Percentiles rank a stretch among this genome's conserved stretches.
phyloP scores from a whole-genome alignment of 1,140 invertebrate genomes.

The Plutomurus gul region DNA sequence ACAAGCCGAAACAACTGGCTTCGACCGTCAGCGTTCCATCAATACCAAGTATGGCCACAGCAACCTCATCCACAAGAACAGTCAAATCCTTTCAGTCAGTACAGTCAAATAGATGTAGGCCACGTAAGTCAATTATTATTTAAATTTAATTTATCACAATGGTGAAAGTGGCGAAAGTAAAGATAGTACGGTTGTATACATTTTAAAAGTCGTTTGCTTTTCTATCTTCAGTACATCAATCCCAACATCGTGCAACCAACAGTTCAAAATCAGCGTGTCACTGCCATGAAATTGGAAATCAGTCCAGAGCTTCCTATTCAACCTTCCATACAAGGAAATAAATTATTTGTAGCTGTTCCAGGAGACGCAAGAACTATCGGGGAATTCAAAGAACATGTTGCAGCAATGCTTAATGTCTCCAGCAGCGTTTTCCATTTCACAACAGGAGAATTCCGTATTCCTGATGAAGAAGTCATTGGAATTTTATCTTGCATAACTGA shows the following conservation, averaged over 20 bases:
- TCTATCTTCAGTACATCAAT: not conserved
- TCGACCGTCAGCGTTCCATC: not conserved
- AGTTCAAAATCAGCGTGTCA: not conserved
- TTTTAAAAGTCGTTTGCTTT: too few species aligned
- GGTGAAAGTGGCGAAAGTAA: too few species aligned
- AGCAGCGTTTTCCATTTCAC: constrained; percentile 28
- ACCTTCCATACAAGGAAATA: constrained; percentile 10
- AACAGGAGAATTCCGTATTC: constrained; percentile 39
- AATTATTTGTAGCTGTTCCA: constrained; percentile 35
- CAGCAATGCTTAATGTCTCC: constrained; percentile 29
- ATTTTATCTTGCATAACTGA: constrained; percentile 20
- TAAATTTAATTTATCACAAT: not conserved
- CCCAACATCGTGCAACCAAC: constrained; percentile 3
- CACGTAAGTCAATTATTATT: not conserved
- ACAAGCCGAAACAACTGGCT: not conserved
- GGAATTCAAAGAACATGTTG: constrained; percentile 33
- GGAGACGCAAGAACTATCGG: not conserved
- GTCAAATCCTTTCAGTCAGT: not conserved
- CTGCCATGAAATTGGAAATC: constrained; percentile 34
- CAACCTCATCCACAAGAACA: not conserved
- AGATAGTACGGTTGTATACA: too few species aligned
- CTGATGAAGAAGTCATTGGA: constrained; percentile 32
- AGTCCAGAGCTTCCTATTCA: constrained; percentile 19
- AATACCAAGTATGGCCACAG: constrained; percentile 7
- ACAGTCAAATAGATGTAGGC: not conserved